phyloP scores from a whole-genome alignment of 2,797 vertebrate species.

The Chelidonichthys spinosus region DNA sequence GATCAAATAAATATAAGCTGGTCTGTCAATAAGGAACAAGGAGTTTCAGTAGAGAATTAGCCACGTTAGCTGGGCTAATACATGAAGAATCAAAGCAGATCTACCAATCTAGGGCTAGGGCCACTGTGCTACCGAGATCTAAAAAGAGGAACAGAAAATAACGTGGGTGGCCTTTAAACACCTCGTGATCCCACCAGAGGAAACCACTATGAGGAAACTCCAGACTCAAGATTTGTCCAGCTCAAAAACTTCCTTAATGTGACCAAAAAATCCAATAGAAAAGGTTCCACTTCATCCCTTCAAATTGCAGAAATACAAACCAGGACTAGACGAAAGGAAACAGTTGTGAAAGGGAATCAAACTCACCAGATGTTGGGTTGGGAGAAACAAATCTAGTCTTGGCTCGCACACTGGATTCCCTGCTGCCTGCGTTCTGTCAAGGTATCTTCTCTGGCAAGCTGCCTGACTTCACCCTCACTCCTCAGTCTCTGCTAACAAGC shows the following conservation, averaged over 20 bases:
- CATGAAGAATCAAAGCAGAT: neutral
- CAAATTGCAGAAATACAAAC: neutral
- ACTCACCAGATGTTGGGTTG: neutral
- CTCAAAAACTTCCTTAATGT: neutral
- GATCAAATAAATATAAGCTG: no score
- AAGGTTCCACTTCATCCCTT: neutral
- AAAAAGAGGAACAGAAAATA: neutral
- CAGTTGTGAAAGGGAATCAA: neutral
- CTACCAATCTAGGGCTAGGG: neutral
- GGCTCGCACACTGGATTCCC: neutral
- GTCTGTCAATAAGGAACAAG: neutral
- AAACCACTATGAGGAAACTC: neutral
- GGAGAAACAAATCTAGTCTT: neutral
- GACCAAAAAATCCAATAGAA: neutral
- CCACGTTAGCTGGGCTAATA: neutral
- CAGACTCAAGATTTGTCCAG: neutral
- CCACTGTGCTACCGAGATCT: neutral
- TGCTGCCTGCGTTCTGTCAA: accelerated
- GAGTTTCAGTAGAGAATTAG: neutral
- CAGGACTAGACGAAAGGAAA: neutral
- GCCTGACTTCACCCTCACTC: neutral
- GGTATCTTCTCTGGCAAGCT: neutral
- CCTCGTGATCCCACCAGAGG: neutral
- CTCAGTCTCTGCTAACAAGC: neutral
- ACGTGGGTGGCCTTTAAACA: neutral